Evolutionary conservation across 2,888 invertebrate genomes (phyloP), one percentile per base, ranked within the genome.

Genomic region (Diaprepes abbreviatus): DNA sequence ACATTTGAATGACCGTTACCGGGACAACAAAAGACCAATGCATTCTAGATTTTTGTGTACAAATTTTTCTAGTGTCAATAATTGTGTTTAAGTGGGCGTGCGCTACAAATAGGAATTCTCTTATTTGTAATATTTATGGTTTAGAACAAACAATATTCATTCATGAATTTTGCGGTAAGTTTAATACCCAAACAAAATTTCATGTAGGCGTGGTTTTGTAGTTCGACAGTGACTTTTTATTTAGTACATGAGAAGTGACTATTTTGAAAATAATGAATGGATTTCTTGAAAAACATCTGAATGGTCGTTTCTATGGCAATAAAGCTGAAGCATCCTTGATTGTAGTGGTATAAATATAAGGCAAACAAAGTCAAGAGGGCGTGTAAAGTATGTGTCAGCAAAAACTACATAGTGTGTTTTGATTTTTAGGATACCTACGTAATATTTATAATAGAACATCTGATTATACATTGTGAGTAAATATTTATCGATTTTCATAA

Each of bases 1-100:
- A 55, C 55, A 54, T 45, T 14, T 64, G 64, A 64, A 64, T 52
- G 12, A 63, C 36, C 64, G 64, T 64, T 52, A 52, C 58, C 16
- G 14, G 1, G 14, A 36, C n/a, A 7, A 43, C 58, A 58, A 58
- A n/a, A 17, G 57, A 14, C 17, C 38, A 4, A 24, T 38, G 57
- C 21, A 57, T 19, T 21, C 57, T 43, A 14, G 28, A 31, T 38
- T 38, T 36, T 24, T n/a, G 45, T 24, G 12, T n/a, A 10, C 24
- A 21, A 35, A 57, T 58, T 58, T 58, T 28, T 40, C 10, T 24
- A 40, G 16, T 17, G 17, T 40, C 24, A 33, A 12, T 33, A 54
- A 54, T 21, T n/a, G n/a, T 14, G 33, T 31, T 50, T 33, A 40
- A 43, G 43, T 28, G 43, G 58, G 58, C 43, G 58, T 58, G 43